Conservation (phyloP, 2,797 vertebrate genomes). For the Toxotes lorentzi region DNA sequence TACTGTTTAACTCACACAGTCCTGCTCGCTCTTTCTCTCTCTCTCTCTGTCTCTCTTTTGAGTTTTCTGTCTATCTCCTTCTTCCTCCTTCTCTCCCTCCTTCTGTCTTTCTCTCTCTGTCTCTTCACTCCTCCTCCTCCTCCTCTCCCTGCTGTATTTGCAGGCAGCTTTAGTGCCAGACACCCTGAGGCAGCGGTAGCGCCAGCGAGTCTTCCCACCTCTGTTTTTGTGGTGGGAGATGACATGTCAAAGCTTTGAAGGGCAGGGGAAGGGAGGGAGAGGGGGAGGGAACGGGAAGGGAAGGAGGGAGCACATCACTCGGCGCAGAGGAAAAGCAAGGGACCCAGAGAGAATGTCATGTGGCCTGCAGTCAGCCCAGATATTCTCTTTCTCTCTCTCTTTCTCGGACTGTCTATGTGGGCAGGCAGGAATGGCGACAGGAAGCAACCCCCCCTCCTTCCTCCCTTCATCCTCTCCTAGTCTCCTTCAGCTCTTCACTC, state of each 20-base stretch:
- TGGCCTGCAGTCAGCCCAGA: constrained; percentile 86
- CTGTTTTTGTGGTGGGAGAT: constrained; percentile 92
- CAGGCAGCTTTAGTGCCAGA: constrained; percentile 91
- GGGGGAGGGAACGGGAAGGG: constrained; percentile 74
- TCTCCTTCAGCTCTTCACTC: constrained; percentile 70
- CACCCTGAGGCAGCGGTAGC: constrained; percentile 91
- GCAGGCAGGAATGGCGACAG: constrained; percentile 87
- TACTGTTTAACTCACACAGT: constrained; percentile 61
- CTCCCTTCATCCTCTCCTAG: constrained; percentile 66
- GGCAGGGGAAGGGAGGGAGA: constrained; percentile 84
- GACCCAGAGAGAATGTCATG: constrained; percentile 86
- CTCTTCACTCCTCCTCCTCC: constrained; percentile 65
- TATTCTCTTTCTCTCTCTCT: constrained; percentile 73
- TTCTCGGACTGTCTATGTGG: constrained; percentile 85
- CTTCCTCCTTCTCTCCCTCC: constrained; percentile 56
- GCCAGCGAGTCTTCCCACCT: constrained; percentile 92
- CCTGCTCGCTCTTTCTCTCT: constrained; percentile 45
- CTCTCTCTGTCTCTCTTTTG: constrained; percentile 44
- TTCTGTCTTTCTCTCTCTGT: constrained; percentile 66
- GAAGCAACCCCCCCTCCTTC: constrained; percentile 73
- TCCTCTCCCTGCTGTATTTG: constrained; percentile 86
- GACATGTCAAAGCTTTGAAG: constrained; percentile 91
- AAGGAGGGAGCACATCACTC: constrained; percentile 83
- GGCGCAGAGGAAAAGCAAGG: constrained; percentile 73
- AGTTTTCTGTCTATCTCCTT: constrained; percentile 61